Percentiles rank a stretch among this genome's conserved stretches.
phyloP scores from a whole-genome alignment of 2,113 vertebrate species.

The Mastomys natalensis region DNA sequence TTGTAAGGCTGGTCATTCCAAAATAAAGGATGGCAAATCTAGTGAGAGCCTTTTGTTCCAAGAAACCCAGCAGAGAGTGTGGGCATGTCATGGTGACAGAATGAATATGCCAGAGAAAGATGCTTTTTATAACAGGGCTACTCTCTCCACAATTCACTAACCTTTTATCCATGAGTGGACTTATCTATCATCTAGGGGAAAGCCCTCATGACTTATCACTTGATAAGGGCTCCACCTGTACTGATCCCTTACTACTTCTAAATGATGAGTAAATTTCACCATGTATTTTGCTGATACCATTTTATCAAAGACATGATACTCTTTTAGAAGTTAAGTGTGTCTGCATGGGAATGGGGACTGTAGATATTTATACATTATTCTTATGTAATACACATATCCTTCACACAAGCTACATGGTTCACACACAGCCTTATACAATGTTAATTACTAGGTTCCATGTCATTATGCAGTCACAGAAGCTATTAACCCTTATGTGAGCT shows the following conservation, averaged over 20 bases:
- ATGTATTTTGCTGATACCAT: neutral
- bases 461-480: neutral
- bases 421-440: neutral
- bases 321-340: neutral
- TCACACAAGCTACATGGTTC: neutral
- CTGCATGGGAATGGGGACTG: neutral
- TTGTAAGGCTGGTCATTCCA: neutral
- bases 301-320: neutral
- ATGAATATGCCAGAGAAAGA: neutral
- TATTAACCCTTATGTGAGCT: neutral
- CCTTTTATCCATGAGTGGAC: neutral
- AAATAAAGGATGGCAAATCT: neutral
- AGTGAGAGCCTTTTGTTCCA: neutral
- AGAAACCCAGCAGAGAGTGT: neutral
- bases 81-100: neutral
- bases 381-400: neutral
- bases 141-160: neutral
- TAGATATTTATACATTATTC: too few species aligned
- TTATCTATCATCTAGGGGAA: neutral
- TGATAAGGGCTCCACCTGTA: too few species aligned
- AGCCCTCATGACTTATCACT: neutral
- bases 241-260: neutral
- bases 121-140: neutral
- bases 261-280: neutral
- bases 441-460: neutral